phyloP scores from a whole-genome alignment of 2,113 vertebrate species.

The Taxidea taxus region DNA sequence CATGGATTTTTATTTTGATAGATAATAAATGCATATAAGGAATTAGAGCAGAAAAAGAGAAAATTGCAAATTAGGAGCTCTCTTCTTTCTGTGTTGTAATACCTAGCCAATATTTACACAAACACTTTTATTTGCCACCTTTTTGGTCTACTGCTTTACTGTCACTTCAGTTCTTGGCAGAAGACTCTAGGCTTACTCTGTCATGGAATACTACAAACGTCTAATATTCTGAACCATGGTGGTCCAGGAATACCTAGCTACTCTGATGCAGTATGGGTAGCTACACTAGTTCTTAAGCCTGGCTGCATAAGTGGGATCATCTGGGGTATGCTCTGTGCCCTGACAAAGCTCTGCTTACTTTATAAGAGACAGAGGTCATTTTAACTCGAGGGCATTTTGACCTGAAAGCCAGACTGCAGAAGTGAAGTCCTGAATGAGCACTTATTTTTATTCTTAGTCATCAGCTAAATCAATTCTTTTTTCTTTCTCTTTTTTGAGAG shows the following conservation, averaged over 20 bases:
- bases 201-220: background rate
- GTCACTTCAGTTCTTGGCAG: slow-evolving; percentile 13
- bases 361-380: background rate
- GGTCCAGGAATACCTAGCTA: background rate
- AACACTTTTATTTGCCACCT: background rate
- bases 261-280: background rate
- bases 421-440: background rate
- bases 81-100: slow-evolving; percentile 19
- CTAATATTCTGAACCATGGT: slow-evolving; percentile 12
- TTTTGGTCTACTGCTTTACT: slow-evolving; percentile 15
- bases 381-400: background rate
- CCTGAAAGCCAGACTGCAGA: background rate
- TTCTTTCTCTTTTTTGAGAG: background rate
- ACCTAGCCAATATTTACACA: slow-evolving; percentile 21
- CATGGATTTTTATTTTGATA: slow-evolving; percentile 26
- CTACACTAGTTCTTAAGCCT: background rate
- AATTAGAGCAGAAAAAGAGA: slow-evolving; percentile 37
- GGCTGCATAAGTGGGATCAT: background rate
- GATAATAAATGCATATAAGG: slow-evolving; percentile 11
- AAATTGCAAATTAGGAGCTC: background rate
- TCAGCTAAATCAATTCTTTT: background rate
- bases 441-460: slow-evolving; percentile 19
- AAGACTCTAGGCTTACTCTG: background rate
- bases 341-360: background rate
- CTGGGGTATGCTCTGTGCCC: background rate